Percentiles rank a stretch among this genome's conserved stretches.
These are phyloP conservation scores for Epistrophella euchroma DNA, from an alignment of 2,888 invertebrate genomes.

Conservation along the genomic window DNA sequence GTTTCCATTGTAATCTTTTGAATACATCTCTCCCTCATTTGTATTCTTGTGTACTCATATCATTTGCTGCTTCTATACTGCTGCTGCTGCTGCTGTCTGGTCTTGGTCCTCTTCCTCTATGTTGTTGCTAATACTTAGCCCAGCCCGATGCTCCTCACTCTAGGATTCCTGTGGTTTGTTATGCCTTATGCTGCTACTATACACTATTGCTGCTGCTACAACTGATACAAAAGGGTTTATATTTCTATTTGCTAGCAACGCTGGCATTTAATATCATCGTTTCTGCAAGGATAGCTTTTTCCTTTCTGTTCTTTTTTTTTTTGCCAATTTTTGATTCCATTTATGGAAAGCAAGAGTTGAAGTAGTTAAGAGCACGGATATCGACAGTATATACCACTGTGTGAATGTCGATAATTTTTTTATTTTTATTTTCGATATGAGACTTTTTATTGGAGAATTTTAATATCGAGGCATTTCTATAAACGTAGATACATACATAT, in stretches of 20 bases:
- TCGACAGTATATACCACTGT: conserved; percentile 21
- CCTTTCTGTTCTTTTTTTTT: no score
- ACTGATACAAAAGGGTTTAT: conserved; percentile 65
- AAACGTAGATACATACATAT: background rate
- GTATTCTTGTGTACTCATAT: conserved; percentile 76
- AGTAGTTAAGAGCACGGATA: conserved; percentile 33
- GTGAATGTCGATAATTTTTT: conserved; percentile 66
- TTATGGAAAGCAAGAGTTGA: conserved; percentile 44
- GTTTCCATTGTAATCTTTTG: conserved; percentile 76
- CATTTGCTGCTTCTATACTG: conserved; percentile 54
- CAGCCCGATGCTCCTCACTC: conserved; percentile 28
- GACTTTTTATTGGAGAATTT: background rate
- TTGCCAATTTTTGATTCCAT: conserved; percentile 43
- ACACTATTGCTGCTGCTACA: background rate
- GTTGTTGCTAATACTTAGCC: conserved; percentile 63
- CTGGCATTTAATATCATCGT: conserved; percentile 73
- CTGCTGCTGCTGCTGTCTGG: conserved; percentile 55
- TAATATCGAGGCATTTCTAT: background rate
- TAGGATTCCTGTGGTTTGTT: conserved; percentile 36
- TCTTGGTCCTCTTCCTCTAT: conserved; percentile 8
- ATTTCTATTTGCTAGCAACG: conserved; percentile 71
- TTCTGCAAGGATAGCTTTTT: conserved; percentile 62
- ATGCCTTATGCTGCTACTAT: conserved; percentile 15
- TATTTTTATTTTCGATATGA: conserved; percentile 44
- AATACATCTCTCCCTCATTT: conserved; percentile 76